phyloP scores from a whole-genome alignment of 2,797 vertebrate species.

The Chaenodraco wilsoni region DNA sequence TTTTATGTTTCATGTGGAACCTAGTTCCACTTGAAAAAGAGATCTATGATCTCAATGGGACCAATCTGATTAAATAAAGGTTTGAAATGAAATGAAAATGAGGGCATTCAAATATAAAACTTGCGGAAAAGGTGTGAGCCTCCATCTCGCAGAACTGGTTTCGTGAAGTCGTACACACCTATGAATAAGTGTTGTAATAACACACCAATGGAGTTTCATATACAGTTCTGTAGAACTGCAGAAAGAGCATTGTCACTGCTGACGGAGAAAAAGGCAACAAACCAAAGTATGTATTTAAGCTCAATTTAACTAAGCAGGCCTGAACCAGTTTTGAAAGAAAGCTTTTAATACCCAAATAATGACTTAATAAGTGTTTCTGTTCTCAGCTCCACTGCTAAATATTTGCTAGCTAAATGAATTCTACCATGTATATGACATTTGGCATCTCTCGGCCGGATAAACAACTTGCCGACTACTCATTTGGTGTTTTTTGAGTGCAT shows the following conservation, averaged over 20 bases:
- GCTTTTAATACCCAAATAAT: neutral
- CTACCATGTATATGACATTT: neutral
- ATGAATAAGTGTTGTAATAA: conserved; percentile 8
- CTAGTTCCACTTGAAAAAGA: too few species aligned
- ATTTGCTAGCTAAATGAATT: neutral
- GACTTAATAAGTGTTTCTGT: neutral
- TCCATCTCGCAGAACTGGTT: conserved; percentile 3
- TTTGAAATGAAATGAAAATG: too few species aligned
- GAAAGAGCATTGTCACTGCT: neutral
- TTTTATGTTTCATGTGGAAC: too few species aligned
- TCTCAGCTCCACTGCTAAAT: neutral
- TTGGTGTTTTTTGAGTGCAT: neutral
- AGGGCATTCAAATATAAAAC: neutral
- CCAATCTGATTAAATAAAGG: too few species aligned
- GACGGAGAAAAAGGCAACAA: neutral
- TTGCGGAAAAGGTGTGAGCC: neutral
- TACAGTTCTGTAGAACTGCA: conserved; percentile 1
- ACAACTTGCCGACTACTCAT: too few species aligned
- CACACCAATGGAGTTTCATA: neutral
- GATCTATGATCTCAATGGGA: too few species aligned
- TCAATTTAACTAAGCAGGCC: neutral
- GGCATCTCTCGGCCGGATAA: neutral
- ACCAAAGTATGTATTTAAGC: conserved; percentile 4
- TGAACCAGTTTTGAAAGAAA: neutral
- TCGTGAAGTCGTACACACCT: conserved; percentile 9